Conservation (phyloP, 2,113 vertebrate species). For the Plecotus auritus region DNA sequence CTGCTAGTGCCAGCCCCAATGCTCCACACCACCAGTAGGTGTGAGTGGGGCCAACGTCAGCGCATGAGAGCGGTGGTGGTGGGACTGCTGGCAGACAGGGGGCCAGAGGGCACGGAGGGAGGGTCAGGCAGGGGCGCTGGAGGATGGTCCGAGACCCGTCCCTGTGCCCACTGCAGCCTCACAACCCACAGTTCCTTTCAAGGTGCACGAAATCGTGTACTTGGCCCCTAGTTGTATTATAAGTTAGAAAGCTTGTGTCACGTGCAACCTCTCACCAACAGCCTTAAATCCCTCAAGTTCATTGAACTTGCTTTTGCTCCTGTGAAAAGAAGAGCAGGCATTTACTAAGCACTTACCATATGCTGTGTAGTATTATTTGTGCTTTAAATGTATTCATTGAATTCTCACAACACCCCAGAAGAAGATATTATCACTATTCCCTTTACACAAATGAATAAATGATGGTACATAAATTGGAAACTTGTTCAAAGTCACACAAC, state of each 20-base stretch:
- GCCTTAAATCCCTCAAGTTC: not conserved
- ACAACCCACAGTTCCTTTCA: no score
- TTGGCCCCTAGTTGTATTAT: not conserved
- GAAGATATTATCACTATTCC: not conserved
- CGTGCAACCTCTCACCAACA: not conserved
- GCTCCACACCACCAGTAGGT: no score
- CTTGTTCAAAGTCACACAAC: not conserved
- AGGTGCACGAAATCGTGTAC: no score
- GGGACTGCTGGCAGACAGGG: no score
- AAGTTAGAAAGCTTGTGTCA: not conserved
- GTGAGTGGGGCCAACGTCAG: no score
- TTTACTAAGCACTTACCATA: not conserved
- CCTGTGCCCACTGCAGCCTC: no score
- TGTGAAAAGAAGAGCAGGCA: not conserved
- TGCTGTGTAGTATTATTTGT: not conserved
- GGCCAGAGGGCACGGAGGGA: accelerated
- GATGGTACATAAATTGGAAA: not conserved
- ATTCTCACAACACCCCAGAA: not conserved
- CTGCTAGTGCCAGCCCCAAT: no score
- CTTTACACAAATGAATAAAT: not conserved
- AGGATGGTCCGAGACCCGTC: no score
- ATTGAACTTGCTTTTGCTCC: not conserved
- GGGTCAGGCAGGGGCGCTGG: no score
- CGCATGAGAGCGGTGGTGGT: no score
- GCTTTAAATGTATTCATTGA: not conserved